Evolutionary conservation across 2,888 invertebrate species (phyloP).

Genomic region (Tachystola acroxantha): DNA sequence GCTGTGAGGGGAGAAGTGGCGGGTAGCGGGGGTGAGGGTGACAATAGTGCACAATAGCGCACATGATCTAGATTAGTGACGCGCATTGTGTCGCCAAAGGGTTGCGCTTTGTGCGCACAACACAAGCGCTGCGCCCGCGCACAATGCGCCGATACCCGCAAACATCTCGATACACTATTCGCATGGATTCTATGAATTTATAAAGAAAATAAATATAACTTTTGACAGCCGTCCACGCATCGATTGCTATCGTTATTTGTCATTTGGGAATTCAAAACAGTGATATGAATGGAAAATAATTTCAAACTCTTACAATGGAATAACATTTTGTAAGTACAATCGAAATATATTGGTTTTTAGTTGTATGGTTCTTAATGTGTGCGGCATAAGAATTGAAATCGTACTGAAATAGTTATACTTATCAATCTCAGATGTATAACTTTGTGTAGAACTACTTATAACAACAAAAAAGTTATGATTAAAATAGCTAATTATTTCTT

Average conservation of each 20-base stretch:
- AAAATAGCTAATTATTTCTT: neutral
- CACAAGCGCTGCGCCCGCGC: constrained; percentile 50
- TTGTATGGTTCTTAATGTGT: neutral
- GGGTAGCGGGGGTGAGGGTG: constrained; percentile 24
- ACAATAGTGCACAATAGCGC: constrained; percentile 63
- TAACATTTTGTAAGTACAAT: no score
- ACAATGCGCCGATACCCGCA: constrained; percentile 54
- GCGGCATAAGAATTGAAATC: no score
- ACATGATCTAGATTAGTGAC: constrained; percentile 77
- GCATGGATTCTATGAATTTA: constrained; percentile 72
- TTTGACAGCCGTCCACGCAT: constrained; percentile 68
- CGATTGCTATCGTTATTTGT: constrained; percentile 70
- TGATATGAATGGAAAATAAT: constrained; percentile 41
- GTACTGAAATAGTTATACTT: no score
- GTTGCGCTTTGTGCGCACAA: constrained; percentile 57
- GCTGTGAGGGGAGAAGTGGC: constrained; percentile 29
- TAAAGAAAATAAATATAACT: constrained; percentile 78
- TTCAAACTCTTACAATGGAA: constrained; percentile 12
- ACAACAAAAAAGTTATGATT: neutral
- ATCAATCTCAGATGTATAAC: no score
- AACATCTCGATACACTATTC: constrained; percentile 69
- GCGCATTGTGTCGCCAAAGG: constrained; percentile 76
- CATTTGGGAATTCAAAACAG: constrained; percentile 53
- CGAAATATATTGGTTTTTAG: no score
- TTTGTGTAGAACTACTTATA: no score